Conservation (phyloP, 2,113 vertebrate species). For the Pelobates fuscus region DNA sequence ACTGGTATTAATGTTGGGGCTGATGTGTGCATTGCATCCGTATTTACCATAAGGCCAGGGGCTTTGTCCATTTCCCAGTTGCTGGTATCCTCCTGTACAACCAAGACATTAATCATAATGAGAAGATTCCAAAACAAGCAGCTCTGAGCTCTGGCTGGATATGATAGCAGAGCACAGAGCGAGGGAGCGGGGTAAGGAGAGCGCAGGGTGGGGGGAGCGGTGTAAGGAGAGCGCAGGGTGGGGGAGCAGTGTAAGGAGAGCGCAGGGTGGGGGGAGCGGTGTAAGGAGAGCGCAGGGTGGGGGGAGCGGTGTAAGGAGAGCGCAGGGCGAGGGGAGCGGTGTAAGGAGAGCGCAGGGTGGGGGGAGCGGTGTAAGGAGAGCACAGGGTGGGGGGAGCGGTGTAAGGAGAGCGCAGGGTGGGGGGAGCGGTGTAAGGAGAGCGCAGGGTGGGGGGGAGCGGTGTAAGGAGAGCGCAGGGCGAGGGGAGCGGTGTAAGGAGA, state of each 20-base stretch:
- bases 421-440: neutral
- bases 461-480: neutral
- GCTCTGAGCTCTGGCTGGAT: neutral
- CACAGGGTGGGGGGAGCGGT: neutral
- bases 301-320: neutral
- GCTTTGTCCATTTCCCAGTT: conserved; percentile 1
- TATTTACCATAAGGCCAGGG: conserved; percentile 12
- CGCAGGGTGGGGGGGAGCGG: neutral
- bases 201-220: too few relatives aligned
- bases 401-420: neutral
- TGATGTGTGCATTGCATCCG: neutral
- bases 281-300: neutral
- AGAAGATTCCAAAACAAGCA: too few relatives aligned
- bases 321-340: neutral
- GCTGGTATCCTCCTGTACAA: conserved; percentile 22
- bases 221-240: too few relatives aligned
- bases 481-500: neutral
- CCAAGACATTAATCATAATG: neutral
- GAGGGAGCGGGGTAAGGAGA: too few relatives aligned
- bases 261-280: neutral
- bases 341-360: neutral
- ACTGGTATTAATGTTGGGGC: neutral
- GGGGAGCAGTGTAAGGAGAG: too few relatives aligned
- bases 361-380: neutral
- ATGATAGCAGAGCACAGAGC: neutral